Percentiles rank a stretch among this genome's conserved stretches.
These are phyloP conservation scores for Leptopilina drosophilae DNA, from an alignment of 2,888 invertebrate genomes.

Conservation along the genomic window DNA sequence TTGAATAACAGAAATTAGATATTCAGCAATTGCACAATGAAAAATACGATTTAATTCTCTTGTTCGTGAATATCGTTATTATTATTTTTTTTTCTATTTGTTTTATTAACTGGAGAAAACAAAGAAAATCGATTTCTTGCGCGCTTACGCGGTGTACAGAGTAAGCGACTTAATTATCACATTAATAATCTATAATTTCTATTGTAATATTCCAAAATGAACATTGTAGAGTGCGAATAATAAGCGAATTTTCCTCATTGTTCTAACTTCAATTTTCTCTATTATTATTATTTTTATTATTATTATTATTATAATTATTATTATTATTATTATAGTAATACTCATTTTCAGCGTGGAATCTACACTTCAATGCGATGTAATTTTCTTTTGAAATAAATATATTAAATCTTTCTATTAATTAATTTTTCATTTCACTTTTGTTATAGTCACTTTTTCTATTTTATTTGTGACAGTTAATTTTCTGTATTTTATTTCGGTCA, in stretches of 20 bases:
- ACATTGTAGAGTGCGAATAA: neutral
- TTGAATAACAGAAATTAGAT: too few relatives aligned
- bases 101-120: neutral
- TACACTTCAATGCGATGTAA: neutral
- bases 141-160: neutral
- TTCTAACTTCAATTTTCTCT: neutral
- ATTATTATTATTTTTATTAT: neutral
- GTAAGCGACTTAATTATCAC: neutral
- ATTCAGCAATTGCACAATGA: too few relatives aligned
- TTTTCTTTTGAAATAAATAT: neutral
- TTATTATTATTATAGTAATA: neutral
- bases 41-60: neutral
- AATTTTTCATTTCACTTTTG: too few relatives aligned
- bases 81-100: neutral
- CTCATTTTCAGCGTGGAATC: neutral
- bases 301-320: neutral
- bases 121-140: slow-evolving; percentile 26
- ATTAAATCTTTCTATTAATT: too few relatives aligned
- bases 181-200: slow-evolving; percentile 27
- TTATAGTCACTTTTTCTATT: too few relatives aligned
- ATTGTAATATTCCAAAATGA: slow-evolving; percentile 7
- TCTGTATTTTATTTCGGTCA: too few relatives aligned
- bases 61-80: too few relatives aligned
- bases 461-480: too few relatives aligned
- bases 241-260: slow-evolving; percentile 6